phyloP scores from a whole-genome alignment of 2,888 invertebrate genomes.

The Rutpela maculata region DNA sequence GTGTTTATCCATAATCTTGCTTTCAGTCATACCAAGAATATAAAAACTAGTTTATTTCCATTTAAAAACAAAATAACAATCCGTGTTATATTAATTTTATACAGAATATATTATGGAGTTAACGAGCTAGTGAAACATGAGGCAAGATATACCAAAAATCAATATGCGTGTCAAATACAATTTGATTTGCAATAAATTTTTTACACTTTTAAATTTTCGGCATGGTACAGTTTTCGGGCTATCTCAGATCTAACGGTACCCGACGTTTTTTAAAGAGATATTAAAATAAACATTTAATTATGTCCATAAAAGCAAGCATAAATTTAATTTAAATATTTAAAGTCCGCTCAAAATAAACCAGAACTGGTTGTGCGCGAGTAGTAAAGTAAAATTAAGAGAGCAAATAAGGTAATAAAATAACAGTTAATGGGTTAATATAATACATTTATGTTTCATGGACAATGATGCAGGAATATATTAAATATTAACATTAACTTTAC shows the following conservation, averaged over 20 bases:
- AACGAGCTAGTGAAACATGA: neutral
- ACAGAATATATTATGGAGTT: neutral
- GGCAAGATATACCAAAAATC: neutral
- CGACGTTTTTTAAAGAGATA: neutral
- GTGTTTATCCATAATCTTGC: neutral
- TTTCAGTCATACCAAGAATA: neutral
- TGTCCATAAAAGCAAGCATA: neutral
- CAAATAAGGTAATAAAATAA: slow-evolving; percentile 4
- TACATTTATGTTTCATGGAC: neutral
- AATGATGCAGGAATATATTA: neutral
- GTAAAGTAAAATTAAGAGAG: slow-evolving; percentile 1
- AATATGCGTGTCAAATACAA: slow-evolving; percentile 3
- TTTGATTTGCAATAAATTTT: slow-evolving; percentile 1
- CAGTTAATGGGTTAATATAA: neutral
- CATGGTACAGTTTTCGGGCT: neutral
- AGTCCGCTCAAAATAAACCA: neutral
- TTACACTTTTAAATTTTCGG: neutral
- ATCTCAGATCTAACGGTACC: neutral
- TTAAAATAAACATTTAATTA: slow-evolving; percentile 7
- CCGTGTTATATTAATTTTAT: neutral
- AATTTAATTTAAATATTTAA: slow-evolving; percentile 3
- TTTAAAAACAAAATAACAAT: neutral
- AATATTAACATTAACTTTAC: neutral
- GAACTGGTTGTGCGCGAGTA: neutral
- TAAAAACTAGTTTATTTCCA: neutral